Conservation (phyloP, 2,113 vertebrate genomes). For the Python bivittatus region DNA sequence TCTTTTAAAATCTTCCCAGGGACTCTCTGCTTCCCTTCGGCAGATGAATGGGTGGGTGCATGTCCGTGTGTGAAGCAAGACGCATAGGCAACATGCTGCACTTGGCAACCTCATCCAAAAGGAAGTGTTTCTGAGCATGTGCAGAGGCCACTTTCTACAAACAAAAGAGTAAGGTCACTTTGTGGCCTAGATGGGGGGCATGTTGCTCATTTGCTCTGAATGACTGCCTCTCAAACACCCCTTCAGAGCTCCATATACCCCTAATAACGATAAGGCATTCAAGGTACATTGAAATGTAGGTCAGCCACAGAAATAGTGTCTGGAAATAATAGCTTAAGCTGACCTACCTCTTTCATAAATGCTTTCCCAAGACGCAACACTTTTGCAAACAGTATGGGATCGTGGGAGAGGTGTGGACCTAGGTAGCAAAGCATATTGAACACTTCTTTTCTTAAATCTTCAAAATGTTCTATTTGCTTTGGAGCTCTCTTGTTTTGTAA, state of each 20-base stretch:
- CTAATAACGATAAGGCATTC: too few relatives aligned
- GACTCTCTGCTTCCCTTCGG: conserved; percentile 3
- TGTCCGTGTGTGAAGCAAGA: neutral
- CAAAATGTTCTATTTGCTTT: conserved; percentile 86
- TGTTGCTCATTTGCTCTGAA: too few relatives aligned
- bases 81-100: too few relatives aligned
- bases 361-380: conserved; percentile 93
- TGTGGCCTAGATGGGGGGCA: too few relatives aligned
- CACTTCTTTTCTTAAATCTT: conserved; percentile 88
- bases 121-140: too few relatives aligned
- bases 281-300: too few relatives aligned
- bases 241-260: too few relatives aligned
- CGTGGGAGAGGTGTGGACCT: conserved; percentile 94
- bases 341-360: conserved; percentile 97
- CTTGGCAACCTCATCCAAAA: too few relatives aligned
- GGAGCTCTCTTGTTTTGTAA: conserved; percentile 87
- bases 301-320: neutral
- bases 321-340: conserved; percentile 15
- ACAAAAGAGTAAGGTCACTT: too few relatives aligned
- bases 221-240: too few relatives aligned
- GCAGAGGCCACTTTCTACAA: too few relatives aligned
- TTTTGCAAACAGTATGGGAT: conserved; percentile 96
- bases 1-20: neutral
- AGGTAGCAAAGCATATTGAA: conserved; percentile 97
- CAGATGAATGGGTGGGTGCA: neutral